A percentile compares a stretch with the other conserved stretches of the same genome.
Evolutionary conservation across 37 sponge, comb jelly and placozoan genomes (phyloP).

Genomic region (Axinella damicornis): DNA sequence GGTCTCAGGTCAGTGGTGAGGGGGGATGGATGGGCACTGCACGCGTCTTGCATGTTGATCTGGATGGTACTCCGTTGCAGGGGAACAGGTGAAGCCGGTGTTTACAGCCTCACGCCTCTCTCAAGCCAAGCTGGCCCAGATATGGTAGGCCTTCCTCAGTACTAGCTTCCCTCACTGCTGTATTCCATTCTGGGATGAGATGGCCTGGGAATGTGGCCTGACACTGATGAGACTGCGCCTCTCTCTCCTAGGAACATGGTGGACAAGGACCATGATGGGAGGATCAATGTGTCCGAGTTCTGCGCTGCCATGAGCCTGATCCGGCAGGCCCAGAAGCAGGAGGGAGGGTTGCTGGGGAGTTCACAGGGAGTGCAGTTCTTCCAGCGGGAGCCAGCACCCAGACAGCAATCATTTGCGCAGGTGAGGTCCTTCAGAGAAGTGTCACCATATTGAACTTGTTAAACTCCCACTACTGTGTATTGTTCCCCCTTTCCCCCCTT

Average conservation of each 20-base stretch:
- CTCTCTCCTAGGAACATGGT: constrained; percentile 37
- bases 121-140: constrained; percentile 37
- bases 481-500: too few relatives aligned
- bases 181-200: too few relatives aligned
- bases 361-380: background rate
- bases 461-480: too few relatives aligned
- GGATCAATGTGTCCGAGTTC: constrained; percentile 65
- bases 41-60: too few relatives aligned
- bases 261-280: constrained; percentile 69
- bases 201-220: too few relatives aligned
- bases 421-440: too few relatives aligned
- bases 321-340: constrained; percentile 49
- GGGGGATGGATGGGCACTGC: too few relatives aligned
- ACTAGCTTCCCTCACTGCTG: background rate
- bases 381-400: too few relatives aligned
- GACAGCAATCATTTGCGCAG: too few relatives aligned
- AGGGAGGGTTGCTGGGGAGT: background rate
- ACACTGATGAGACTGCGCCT: too few relatives aligned
- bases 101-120: constrained; percentile 59
- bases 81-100: constrained; percentile 54
- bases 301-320: constrained; percentile 57
- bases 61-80: constrained; percentile 9
- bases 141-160: constrained; percentile 54
- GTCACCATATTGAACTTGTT: too few relatives aligned
- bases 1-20: constrained; percentile 38